phyloP scores from a whole-genome alignment of 2,888 invertebrate genomes.

The Philhelius pedissequus region DNA sequence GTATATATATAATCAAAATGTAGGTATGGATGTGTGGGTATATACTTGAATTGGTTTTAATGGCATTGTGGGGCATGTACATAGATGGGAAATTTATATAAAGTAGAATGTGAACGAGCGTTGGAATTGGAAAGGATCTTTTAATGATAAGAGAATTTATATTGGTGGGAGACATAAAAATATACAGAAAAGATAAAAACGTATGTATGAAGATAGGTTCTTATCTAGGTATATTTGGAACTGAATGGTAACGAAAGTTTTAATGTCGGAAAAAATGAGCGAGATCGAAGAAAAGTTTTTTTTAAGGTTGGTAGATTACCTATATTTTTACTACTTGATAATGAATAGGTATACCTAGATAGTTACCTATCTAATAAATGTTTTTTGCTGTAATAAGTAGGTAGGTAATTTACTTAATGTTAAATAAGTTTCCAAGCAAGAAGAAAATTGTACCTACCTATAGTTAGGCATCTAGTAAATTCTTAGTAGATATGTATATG shows the following conservation, averaged over 20 bases:
- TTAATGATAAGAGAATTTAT: slow-evolving; percentile 37
- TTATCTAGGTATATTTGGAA: not conserved
- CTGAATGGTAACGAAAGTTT: not conserved
- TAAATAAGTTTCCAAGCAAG: not conserved
- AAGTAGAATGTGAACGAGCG: slow-evolving; percentile 16
- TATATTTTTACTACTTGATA: not conserved
- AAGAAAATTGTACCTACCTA: not conserved
- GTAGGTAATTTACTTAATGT: not conserved
- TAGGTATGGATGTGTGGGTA: not conserved
- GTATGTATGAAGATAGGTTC: too few species aligned
- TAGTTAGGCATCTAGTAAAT: not conserved
- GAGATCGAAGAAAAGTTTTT: not conserved
- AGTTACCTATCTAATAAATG: not conserved
- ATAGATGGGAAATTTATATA: not conserved
- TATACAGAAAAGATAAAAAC: not conserved
- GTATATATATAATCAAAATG: not conserved
- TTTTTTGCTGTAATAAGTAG: not conserved
- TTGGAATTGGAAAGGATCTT: slow-evolving; percentile 57
- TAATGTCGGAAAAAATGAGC: not conserved
- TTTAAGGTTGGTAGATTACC: not conserved
- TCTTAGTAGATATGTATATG: not conserved
- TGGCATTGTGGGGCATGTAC: not conserved
- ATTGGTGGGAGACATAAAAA: slow-evolving; percentile 17
- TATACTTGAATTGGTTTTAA: not conserved
- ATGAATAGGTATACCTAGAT: not conserved